Conservation (phyloP, 1,140 invertebrate species). For the Hycleus phaleratus region DNA sequence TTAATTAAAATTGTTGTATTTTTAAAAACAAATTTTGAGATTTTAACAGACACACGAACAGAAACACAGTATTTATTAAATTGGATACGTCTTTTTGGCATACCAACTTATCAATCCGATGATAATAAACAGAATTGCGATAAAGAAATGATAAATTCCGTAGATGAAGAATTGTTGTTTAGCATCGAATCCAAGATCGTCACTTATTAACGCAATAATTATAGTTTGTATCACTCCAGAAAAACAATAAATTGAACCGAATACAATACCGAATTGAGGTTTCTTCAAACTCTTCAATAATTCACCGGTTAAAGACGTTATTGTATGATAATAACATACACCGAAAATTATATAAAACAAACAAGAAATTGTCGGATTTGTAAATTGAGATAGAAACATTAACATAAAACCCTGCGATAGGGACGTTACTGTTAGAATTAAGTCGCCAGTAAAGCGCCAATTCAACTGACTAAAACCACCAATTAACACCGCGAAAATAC, state of each 20-base stretch:
- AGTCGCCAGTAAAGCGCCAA: slow-evolving; percentile 3
- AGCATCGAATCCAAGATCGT: neutral
- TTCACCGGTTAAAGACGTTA: slow-evolving; percentile 1
- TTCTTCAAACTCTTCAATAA: slow-evolving; percentile 2
- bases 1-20: no score
- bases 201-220: neutral
- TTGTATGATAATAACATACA: neutral
- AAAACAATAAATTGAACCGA: neutral
- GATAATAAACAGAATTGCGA: neutral
- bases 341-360: slow-evolving; percentile 6
- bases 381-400: neutral
- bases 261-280: neutral
- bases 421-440: slow-evolving; percentile 1
- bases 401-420: slow-evolving; percentile 3
- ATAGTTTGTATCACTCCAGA: neutral
- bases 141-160: slow-evolving; percentile 1
- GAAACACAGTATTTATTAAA: no score
- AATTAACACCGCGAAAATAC: neutral
- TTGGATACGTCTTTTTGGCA: slow-evolving; percentile 3
- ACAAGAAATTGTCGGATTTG: neutral
- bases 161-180: slow-evolving; percentile 5
- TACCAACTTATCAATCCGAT: slow-evolving; percentile 4
- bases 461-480: neutral
- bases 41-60: no score
- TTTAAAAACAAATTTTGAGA: no score